These are phyloP conservation scores for Acipenser transmontanus DNA, from an alignment of 2,797 vertebrate genomes.

Conservation along the genomic window DNA sequence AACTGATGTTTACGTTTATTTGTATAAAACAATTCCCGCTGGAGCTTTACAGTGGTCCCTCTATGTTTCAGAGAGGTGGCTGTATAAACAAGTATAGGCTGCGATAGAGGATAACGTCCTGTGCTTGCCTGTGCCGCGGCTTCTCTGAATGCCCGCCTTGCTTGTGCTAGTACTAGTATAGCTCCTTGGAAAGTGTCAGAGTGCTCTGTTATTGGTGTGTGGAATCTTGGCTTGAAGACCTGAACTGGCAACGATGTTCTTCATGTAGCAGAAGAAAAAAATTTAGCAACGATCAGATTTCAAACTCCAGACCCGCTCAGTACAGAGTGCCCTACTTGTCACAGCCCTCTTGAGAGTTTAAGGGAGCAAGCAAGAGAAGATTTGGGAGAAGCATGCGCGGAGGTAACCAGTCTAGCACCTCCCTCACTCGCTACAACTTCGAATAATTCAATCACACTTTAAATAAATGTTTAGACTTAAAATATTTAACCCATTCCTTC, in stretches of 20 bases:
- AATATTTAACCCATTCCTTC: too few relatives aligned
- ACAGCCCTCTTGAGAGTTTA: conserved; percentile 39
- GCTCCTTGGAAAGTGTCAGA: conserved; percentile 35
- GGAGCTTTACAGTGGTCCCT: too few relatives aligned
- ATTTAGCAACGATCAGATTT: conserved; percentile 40
- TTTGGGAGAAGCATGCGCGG: conserved; percentile 17
- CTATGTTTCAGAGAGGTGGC: too few relatives aligned
- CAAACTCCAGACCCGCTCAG: conserved; percentile 38
- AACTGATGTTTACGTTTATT: too few relatives aligned
- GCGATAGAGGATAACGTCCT: too few relatives aligned
- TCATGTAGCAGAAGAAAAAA: conserved; percentile 12
- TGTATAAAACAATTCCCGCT: too few relatives aligned
- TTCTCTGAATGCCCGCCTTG: conserved; percentile 35
- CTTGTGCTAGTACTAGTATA: conserved; percentile 27
- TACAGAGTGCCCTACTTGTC: conserved; percentile 34
- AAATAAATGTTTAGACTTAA: background rate
- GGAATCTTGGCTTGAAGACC: conserved; percentile 37
- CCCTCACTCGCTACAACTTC: conserved; percentile 23
- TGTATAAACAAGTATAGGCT: too few relatives aligned
- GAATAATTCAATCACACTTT: conserved; percentile 29
- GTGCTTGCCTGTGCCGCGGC: too few relatives aligned
- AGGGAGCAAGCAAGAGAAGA: conserved; percentile 26
- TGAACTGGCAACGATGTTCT: conserved; percentile 24
- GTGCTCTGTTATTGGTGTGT: conserved; percentile 26
- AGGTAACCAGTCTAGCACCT: conserved; percentile 30